phyloP scores from a whole-genome alignment of 2,113 vertebrate species.

The Tupaia chinensis region DNA sequence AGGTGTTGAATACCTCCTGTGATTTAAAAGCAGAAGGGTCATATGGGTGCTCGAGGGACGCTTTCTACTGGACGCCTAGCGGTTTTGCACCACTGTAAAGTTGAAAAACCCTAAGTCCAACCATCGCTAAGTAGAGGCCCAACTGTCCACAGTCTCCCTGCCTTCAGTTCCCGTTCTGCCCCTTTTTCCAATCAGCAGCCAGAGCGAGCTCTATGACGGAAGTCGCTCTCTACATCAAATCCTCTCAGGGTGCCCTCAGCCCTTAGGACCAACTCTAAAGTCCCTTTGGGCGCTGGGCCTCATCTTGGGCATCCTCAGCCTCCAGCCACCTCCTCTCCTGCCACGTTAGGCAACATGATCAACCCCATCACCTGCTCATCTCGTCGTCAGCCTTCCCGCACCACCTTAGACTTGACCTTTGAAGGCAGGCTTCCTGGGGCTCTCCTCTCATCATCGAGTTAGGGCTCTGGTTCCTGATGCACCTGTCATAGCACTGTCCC shows the following conservation, averaged over 20 bases:
- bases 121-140: too few species aligned
- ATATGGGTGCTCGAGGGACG: too few species aligned
- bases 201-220: neutral
- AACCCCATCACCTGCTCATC: neutral
- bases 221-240: neutral
- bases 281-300: neutral
- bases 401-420: neutral
- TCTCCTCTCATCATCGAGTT: neutral
- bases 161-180: neutral
- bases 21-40: too few species aligned
- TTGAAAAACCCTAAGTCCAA: too few species aligned
- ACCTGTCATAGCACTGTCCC: too few species aligned
- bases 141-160: neutral
- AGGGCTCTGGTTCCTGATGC: neutral
- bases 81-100: too few species aligned
- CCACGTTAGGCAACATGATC: neutral
- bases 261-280: slow-evolving; percentile 14
- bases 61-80: too few species aligned
- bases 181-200: neutral
- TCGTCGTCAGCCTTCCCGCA: neutral
- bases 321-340: neutral
- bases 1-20: too few species aligned
- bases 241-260: neutral
- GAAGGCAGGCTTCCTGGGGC: neutral
- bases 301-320: neutral